phyloP scores from a whole-genome alignment of 35 echinoderm and acorn worm species.

The Ophioderma brevispina region DNA sequence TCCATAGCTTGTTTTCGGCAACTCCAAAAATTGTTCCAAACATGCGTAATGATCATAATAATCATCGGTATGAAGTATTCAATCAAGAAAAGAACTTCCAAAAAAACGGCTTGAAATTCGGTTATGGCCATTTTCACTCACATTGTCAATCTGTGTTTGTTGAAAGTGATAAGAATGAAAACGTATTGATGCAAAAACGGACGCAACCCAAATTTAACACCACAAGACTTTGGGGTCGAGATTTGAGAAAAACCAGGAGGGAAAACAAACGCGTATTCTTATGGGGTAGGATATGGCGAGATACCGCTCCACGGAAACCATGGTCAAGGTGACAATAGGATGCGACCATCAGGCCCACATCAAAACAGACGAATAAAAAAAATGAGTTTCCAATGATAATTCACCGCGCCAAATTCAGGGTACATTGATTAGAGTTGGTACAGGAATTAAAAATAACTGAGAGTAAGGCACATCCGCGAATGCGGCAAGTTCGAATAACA shows the following conservation, averaged over 20 bases:
- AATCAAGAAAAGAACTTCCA: background rate
- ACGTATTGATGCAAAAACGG: slow-evolving; percentile 9
- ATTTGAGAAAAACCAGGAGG: slow-evolving; percentile 16
- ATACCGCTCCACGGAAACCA: slow-evolving; percentile 29
- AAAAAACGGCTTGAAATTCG: background rate
- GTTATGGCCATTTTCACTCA: background rate
- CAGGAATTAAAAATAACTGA: slow-evolving; percentile 3
- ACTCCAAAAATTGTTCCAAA: background rate
- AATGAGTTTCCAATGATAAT: slow-evolving; percentile 17
- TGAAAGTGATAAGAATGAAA: background rate
- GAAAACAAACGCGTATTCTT: background rate
- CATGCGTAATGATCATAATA: slow-evolving; percentile 19
- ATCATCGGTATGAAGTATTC: slow-evolving; percentile 27
- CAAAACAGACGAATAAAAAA: slow-evolving; percentile 13
- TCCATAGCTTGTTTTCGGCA: slow-evolving; percentile 7
- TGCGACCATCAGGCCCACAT: slow-evolving; percentile 25
- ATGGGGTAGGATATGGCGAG: slow-evolving; percentile 20
- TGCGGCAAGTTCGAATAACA: slow-evolving; percentile 15
- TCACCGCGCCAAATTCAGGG: background rate
- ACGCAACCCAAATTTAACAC: background rate
- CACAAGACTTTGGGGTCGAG: background rate
- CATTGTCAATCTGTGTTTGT: background rate
- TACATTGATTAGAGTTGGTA: background rate
- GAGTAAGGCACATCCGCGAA: slow-evolving; percentile 38
- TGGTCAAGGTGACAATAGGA: slow-evolving; percentile 32